Evolutionary conservation across 2,888 invertebrate species (phyloP).

Genomic region (Cheilosia urbana): DNA sequence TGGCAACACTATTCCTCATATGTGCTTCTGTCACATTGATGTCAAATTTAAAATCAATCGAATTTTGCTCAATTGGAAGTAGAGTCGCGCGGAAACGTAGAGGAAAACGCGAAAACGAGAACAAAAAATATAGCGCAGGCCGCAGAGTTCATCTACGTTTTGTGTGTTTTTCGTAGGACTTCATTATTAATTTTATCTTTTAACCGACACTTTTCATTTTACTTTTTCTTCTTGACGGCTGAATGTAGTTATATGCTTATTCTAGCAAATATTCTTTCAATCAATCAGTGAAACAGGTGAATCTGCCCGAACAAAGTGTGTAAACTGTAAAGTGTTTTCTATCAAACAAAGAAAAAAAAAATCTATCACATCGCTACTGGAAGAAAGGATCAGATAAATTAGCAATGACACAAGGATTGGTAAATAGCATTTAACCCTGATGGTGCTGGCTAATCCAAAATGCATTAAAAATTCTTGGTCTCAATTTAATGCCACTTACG

Average conservation of each 20-base stretch:
- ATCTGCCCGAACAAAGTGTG: conserved; percentile 28
- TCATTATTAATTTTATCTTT: conserved; percentile 54
- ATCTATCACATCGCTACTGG: conserved; percentile 45
- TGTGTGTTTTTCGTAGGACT: conserved; percentile 58
- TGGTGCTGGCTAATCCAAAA: conserved; percentile 1
- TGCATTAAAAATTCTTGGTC: conserved; percentile 16
- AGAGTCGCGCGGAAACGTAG: conserved; percentile 39
- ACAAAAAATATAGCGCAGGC: conserved; percentile 37
- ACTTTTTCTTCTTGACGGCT: conserved; percentile 16
- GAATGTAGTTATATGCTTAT: conserved; percentile 5
- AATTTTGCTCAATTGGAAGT: conserved; percentile 61
- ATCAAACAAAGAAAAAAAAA: conserved; percentile 50
- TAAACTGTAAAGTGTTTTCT: conserved; percentile 39
- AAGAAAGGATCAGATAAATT: conserved; percentile 49
- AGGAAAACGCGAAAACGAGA: conserved; percentile 29
- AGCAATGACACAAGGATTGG: conserved; percentile 75
- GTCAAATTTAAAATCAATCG: conserved; percentile 57
- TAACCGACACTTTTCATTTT: conserved; percentile 43
- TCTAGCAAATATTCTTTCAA: background rate
- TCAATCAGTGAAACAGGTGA: conserved; percentile 31
- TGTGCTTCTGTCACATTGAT: conserved; percentile 19
- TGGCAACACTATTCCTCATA: no score
- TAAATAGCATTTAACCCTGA: conserved; percentile 54
- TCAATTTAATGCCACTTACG: conserved; percentile 56
- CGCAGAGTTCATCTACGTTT: conserved; percentile 56